Evolutionary conservation across 2,888 invertebrate genomes (phyloP), one percentile per base, ranked within the genome.

Genomic region (Erebia ligea): DNA sequence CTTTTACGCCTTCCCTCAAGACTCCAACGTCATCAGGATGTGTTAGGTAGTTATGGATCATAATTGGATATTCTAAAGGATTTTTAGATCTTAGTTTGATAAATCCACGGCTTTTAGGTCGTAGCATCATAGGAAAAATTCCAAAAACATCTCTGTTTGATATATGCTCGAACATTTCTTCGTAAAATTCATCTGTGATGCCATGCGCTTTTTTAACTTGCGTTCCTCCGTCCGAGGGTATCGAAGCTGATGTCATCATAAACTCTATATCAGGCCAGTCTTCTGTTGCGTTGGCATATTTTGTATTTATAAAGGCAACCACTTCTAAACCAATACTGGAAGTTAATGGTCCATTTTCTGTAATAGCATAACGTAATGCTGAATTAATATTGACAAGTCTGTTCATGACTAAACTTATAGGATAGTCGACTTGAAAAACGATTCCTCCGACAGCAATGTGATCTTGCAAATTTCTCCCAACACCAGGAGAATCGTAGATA

Each of bases 231-330:
- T 98, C 98, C 0, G 97, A 97, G 64, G 95, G 96, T 0, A 97
- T 96, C 0, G 97, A 96, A 0, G 96, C 95, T 40, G 97, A 96
- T 0, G 97, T 96, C 88, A 98, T 91, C 97, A 98, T 98, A 81
- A 98, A 97, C 83, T 98, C 97, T 74, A 98, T 97, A 82, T 98
- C 98, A 0, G 98, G 98, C 97, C 97, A 98, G 84, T 98, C 98
- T 69, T 98, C 97, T 0, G 96, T 95, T 68, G 95, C 94, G 82
- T 98, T 98, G 0, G 97, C 97, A 83, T 97, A 98, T 87, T 98
- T 98, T 0, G 98, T 98, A 42, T 96, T 96, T 67, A 98, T 96
- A 83, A 98, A 98, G 0, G 96, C 98, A 0, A 97, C 97, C 0
- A 97, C 96, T 89, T 98, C 98, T 71, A 98, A 92, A 0, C 98